Base-by-base conservation (phyloP, 2,113 vertebrate genomes). In the Catharus fuscescens region DNA sequence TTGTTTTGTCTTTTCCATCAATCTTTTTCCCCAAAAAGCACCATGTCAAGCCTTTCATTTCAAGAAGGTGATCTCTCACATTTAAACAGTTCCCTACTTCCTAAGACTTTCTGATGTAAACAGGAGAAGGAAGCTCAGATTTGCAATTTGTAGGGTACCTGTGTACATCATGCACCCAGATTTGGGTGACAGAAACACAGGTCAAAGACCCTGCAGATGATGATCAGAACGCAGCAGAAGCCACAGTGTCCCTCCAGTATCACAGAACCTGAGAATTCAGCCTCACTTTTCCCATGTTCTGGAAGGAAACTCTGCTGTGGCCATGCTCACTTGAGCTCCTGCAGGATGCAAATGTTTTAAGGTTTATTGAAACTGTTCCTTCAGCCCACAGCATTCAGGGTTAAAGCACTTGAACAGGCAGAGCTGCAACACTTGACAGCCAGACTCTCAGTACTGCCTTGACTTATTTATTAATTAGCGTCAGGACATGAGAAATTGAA, bases 1-100 rank as follows among this genome's bases (percentile, higher is more conserved):
- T 87, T 70, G 79, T 76, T 96, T 92, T 93, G 57, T 69, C 88
- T 95, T 81, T 92, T 50, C 86, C 84, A 67, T 94, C 91, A 92
- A 60, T 84, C 76, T 92, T 70, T 80, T 45, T 14, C 36, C 62
- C 44, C 56, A 10, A 56, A 83, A 94, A 95, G 86, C 76, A 73
- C 56, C 21, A 28, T n/a, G 77, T 83, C 64, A 78, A 80, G 52
- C 36, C 45, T 84, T 56, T 67, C n/a, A 52, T 74, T 67, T 64
- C 79, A 89, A 86, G 42, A 65, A 74, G 23, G 34, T 0, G 1
- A 54, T 91, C 28, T 84, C 78, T 45, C 1, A 6, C 72, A 76
- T 91, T 86, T 69, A 23, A 80, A 52, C 21, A 81, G 56, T 32
- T 42, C 48, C 31, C 65, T 17, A 23, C 24, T n/a, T 64, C 65